Evolutionary conservation across 2,797 vertebrate species (phyloP), one percentile per base, ranked within the genome.

Genomic region (Emydoidea blandingii): DNA sequence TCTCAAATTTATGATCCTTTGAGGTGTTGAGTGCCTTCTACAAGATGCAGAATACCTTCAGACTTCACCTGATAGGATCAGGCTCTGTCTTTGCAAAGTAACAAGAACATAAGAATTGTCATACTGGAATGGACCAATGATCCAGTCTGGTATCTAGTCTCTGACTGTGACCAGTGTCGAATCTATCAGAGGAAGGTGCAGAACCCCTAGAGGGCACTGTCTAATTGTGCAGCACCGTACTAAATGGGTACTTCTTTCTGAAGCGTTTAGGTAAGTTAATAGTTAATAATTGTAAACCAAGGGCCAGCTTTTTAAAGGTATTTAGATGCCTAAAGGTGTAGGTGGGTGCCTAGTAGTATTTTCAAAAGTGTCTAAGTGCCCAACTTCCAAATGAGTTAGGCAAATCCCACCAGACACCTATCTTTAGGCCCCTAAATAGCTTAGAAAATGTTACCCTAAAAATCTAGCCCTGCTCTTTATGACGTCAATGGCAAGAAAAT

Each of bases 91-190:
- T 95, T 96, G 90, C 52, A 49, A 52, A 85, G 44, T 1, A 9
- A 85, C 89, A 95, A 92, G 95, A 97, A 93, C 76, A 89, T 79
- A 85, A 56, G 78, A 94, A 85, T 25, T 0, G 1, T 88, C 90
- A 79, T 89, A 16, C 92, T 50, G 78, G 59, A 68, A 90, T 5
- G 65, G 72, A 87, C 97, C 94, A 93, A 81, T n/a, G 5, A 79
- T 81, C 88, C 81, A 83, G 88, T 90, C 86, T 90, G n/a, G 93
- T 96, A 90, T 82, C 72, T 85, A 95, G 85, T 90, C 91, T 93
- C 93, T 87, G 80, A 57, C 88, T 74, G 92, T 86, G 93, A 87
- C 86, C 74, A 53, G 65, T 53, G 49, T 57, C 94, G 89, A 94
- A 83, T 91, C 74, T 76, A 87, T 92, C 57, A 25, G 54, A 94